phyloP scores from a whole-genome alignment of 2,113 vertebrate genomes.

The Lophochroa leadbeateri region DNA sequence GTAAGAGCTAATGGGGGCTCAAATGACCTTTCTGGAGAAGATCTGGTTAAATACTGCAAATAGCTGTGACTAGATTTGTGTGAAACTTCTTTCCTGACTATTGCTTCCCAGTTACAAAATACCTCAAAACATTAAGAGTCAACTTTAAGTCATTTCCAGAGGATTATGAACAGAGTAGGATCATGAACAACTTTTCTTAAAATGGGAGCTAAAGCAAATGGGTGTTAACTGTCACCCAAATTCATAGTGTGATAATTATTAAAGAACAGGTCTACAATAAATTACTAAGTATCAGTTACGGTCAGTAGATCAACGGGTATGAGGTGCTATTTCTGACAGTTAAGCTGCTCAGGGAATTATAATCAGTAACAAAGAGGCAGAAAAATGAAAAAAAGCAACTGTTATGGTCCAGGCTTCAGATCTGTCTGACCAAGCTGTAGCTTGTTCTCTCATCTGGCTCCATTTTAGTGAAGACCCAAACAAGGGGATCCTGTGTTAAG shows the following conservation, averaged over 20 bases:
- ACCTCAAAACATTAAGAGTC: neutral
- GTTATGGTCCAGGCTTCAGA: neutral
- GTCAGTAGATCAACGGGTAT: neutral
- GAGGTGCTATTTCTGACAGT: neutral
- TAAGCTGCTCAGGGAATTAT: neutral
- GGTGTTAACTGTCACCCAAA: neutral
- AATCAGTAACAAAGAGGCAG: neutral
- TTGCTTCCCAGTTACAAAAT: neutral
- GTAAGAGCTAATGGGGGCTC: neutral
- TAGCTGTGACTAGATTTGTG: neutral
- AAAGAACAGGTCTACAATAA: neutral
- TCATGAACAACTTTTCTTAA: neutral
- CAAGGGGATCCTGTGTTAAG: neutral
- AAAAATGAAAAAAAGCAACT: neutral
- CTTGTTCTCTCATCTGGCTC: neutral
- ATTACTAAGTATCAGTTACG: neutral
- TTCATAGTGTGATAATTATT: neutral
- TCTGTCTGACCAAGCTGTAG: neutral
- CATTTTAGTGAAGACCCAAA: neutral
- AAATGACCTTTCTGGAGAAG: neutral
- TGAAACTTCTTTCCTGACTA: neutral
- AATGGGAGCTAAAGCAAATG: neutral
- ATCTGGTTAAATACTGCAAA: neutral
- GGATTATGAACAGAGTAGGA: neutral
- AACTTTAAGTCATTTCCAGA: neutral